These are phyloP conservation scores for Leucopsar rothschildi DNA, from an alignment of 2,113 vertebrate species.

Conservation along the genomic window DNA sequence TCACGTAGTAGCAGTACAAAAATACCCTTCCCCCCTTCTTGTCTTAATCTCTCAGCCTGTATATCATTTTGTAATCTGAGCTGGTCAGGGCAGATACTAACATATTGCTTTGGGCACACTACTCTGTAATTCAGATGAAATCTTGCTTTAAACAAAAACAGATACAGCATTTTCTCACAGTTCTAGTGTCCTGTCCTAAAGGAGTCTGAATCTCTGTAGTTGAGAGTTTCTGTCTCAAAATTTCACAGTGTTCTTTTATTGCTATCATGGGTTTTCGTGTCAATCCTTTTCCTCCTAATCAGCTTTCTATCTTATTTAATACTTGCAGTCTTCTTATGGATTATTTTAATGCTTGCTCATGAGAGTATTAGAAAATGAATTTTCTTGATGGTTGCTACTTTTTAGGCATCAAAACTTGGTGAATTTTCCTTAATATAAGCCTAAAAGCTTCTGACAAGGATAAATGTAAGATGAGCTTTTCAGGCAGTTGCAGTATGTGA, in stretches of 20 bases:
- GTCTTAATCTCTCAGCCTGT: neutral
- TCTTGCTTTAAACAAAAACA: slow-evolving; percentile 9
- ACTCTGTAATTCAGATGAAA: neutral
- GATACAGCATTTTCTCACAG: slow-evolving; percentile 20
- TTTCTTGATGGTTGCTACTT: neutral
- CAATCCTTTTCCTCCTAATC: neutral
- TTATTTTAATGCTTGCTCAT: slow-evolving; percentile 15
- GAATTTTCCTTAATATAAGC: slow-evolving; percentile 9
- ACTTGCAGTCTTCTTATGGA: neutral
- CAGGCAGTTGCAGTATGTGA: neutral
- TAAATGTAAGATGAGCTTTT: slow-evolving; percentile 21
- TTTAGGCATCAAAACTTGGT: neutral
- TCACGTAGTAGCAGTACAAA: neutral
- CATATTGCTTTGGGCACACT: neutral
- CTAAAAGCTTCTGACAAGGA: slow-evolving; percentile 1
- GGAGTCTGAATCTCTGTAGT: neutral
- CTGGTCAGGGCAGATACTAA: neutral
- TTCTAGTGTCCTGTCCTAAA: neutral
- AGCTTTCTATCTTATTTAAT: neutral
- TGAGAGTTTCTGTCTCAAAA: neutral
- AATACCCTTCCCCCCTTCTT: neutral
- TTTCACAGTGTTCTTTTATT: neutral
- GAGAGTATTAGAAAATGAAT: neutral
- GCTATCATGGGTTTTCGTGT: neutral
- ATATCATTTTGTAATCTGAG: slow-evolving; percentile 16